These are phyloP conservation scores for Enoplolaimus lenunculus DNA, from an alignment of 2,888 invertebrate species.

Conservation along the genomic window DNA sequence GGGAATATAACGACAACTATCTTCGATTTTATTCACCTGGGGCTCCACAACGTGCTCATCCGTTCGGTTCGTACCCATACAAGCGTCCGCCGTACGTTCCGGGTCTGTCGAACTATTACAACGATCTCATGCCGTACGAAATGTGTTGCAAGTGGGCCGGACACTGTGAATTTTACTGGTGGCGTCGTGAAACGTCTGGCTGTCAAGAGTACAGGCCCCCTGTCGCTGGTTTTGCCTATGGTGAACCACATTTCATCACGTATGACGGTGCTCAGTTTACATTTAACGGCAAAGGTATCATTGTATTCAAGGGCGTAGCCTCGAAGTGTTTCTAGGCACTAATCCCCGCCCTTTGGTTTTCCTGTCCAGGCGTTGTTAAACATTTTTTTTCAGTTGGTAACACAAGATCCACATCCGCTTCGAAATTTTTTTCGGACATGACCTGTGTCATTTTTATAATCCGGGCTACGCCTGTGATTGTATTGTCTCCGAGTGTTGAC, in stretches of 20 bases:
- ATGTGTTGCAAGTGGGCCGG: slow-evolving; percentile 82
- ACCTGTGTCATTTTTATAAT: too few relatives aligned
- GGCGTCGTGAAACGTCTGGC: slow-evolving; percentile 73
- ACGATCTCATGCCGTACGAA: slow-evolving; percentile 81
- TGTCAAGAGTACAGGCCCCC: slow-evolving; percentile 88
- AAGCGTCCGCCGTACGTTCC: slow-evolving; percentile 51
- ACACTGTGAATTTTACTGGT: slow-evolving; percentile 86
- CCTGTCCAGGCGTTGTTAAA: too few relatives aligned
- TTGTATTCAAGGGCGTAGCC: too few relatives aligned
- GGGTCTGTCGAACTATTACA: slow-evolving; percentile 82
- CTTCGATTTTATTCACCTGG: slow-evolving; percentile 60
- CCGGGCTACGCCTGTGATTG: too few relatives aligned
- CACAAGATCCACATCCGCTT: too few relatives aligned
- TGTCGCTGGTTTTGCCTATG: slow-evolving; percentile 61
- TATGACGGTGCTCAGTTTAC: slow-evolving; percentile 77
- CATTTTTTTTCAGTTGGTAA: too few relatives aligned
- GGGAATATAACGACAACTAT: slow-evolving; percentile 48
- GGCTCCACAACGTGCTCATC: slow-evolving; percentile 58
- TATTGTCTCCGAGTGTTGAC: too few relatives aligned
- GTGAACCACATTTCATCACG: slow-evolving; percentile 84
- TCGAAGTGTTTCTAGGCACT: too few relatives aligned
- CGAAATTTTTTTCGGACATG: too few relatives aligned
- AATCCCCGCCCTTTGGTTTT: too few relatives aligned
- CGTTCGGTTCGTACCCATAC: slow-evolving; percentile 31
- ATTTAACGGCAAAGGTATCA: slow-evolving; percentile 70